Conservation (phyloP, 2,888 invertebrate species). For the Acronicta aceris region DNA sequence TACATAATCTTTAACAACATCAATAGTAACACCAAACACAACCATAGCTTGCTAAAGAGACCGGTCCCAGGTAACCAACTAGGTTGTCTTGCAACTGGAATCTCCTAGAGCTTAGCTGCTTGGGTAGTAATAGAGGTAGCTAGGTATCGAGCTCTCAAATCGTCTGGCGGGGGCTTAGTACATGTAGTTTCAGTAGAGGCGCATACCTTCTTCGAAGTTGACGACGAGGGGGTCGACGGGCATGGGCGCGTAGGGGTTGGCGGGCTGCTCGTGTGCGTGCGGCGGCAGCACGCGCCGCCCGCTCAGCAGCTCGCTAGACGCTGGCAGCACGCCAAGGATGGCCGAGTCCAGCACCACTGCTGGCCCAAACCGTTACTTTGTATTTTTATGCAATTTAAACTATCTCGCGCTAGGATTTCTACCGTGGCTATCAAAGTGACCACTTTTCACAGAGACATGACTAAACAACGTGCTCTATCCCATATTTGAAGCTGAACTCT, state of each 20-base stretch:
- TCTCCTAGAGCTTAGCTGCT: constrained; percentile 22
- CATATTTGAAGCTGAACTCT: too few species aligned
- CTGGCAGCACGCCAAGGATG: constrained; percentile 82
- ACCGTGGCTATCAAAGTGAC: too few species aligned
- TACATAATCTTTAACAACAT: constrained; percentile 41
- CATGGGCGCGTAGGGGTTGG: constrained; percentile 77
- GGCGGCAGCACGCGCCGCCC: constrained; percentile 77
- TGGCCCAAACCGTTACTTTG: constrained; percentile 3
- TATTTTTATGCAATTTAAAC: not conserved
- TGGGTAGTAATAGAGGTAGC: constrained; percentile 16
- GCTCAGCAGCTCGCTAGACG: constrained; percentile 74
- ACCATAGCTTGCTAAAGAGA: constrained; percentile 25
- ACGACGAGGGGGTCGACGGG: constrained; percentile 93
- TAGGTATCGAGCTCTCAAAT: constrained; percentile 61
- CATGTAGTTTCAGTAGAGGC: constrained; percentile 90
- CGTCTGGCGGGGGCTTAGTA: constrained; percentile 74
- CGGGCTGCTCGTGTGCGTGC: constrained; percentile 68
- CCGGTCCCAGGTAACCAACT: constrained; percentile 13
- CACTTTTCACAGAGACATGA: too few species aligned
- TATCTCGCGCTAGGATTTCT: too few species aligned
- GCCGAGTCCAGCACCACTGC: constrained; percentile 82
- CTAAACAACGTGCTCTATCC: too few species aligned
- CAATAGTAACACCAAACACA: constrained; percentile 48
- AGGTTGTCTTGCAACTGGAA: constrained; percentile 29
- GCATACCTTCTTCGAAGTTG: constrained; percentile 95